These are phyloP conservation scores for Urechis unicinctus DNA, from an alignment of 2,888 invertebrate species.

Conservation along the genomic window DNA sequence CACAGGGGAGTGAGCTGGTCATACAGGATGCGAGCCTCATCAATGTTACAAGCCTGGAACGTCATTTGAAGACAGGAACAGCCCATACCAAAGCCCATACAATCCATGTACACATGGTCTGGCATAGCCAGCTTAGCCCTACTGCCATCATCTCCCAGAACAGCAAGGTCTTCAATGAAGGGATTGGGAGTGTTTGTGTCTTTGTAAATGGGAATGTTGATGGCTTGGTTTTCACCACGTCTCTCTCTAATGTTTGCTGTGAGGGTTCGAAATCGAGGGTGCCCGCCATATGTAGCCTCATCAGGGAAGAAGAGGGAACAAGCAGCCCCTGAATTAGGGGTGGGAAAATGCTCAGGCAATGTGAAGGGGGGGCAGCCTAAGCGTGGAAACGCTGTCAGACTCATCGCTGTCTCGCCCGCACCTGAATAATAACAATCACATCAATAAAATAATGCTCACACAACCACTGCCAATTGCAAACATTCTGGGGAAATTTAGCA, in stretches of 20 bases:
- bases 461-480: background rate
- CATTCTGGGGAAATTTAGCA: too few relatives aligned
- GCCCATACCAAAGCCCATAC: conserved; percentile 99
- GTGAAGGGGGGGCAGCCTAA: conserved; percentile 87
- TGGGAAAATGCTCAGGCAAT: conserved; percentile 59
- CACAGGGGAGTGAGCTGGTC: conserved; percentile 22
- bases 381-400: conserved; percentile 90
- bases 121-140: conserved; percentile 66
- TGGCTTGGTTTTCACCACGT: conserved; percentile 89
- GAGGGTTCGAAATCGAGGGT: conserved; percentile 74
- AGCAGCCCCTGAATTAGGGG: conserved; percentile 62
- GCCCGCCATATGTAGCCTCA: conserved; percentile 86
- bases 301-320: conserved; percentile 84
- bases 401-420: conserved; percentile 59
- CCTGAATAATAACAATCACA: too few relatives aligned
- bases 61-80: conserved; percentile 85
- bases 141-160: conserved; percentile 58
- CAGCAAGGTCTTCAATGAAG: conserved; percentile 61
- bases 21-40: conserved; percentile 89
- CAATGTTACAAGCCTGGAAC: conserved; percentile 68
- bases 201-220: conserved; percentile 93
- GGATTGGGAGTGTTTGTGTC: conserved; percentile 70
- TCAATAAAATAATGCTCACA: background rate
- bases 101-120: conserved; percentile 95
- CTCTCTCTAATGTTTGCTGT: conserved; percentile 74